These are phyloP conservation scores for Balaeniceps rex DNA, from an alignment of 2,113 vertebrate genomes.

Conservation along the genomic window DNA sequence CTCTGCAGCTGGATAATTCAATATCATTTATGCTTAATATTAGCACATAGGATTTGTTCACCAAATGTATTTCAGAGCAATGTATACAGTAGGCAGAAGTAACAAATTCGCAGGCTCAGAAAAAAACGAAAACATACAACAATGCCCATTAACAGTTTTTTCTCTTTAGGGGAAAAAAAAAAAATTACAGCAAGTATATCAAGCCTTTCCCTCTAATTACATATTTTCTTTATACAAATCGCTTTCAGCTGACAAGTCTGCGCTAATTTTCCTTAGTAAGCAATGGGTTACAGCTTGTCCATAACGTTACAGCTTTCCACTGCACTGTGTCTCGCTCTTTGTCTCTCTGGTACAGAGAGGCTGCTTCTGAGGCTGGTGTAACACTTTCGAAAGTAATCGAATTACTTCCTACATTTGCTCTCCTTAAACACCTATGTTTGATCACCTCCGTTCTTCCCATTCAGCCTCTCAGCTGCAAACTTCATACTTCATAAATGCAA, in stretches of 20 bases:
- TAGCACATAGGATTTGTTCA: not conserved
- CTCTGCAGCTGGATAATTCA: not conserved
- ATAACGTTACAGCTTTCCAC: not conserved
- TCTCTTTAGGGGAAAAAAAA: not conserved
- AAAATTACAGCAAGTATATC: not conserved
- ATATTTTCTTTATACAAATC: not conserved
- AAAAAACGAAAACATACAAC: not conserved
- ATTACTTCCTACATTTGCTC: not conserved
- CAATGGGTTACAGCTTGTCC: not conserved
- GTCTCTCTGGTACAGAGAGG: not conserved
- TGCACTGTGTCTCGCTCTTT: not conserved
- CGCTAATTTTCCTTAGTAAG: slow-evolving; percentile 4
- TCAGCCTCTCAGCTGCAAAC: not conserved
- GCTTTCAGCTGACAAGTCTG: not conserved
- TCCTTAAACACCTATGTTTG: not conserved
- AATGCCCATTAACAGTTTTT: not conserved
- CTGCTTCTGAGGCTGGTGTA: not conserved
- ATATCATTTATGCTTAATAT: not conserved
- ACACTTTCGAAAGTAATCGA: not conserved
- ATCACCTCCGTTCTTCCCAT: not conserved
- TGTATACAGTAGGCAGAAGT: not conserved
- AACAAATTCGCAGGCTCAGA: not conserved
- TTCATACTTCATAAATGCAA: not conserved
- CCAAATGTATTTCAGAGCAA: not conserved
- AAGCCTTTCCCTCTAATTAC: not conserved